Evolutionary conservation across 2,797 vertebrate species (phyloP).

Genomic region (Rousettus madagascariensis): DNA sequence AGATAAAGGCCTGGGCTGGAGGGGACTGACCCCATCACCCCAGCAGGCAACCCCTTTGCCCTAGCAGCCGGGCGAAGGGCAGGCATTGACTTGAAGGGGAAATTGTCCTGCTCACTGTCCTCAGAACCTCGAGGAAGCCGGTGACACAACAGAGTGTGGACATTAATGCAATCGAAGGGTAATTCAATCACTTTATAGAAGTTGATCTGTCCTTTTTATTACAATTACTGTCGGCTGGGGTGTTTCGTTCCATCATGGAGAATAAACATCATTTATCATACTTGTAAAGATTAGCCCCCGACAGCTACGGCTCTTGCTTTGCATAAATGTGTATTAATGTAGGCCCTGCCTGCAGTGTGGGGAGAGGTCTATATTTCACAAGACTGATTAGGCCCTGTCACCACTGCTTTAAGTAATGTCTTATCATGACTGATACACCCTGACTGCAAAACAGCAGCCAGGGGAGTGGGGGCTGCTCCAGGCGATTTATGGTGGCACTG

Average conservation of each 20-base stretch:
- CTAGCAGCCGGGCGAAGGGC: slow-evolving; percentile 85
- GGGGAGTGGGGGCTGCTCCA: slow-evolving; percentile 41
- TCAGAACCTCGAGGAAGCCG: slow-evolving; percentile 80
- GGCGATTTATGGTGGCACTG: slow-evolving; percentile 79
- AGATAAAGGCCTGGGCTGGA: not conserved
- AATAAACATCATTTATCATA: slow-evolving; percentile 99
- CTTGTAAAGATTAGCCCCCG: slow-evolving; percentile 94
- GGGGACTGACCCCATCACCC: not conserved
- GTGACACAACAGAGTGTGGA: slow-evolving; percentile 85
- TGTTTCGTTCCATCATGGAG: slow-evolving; percentile 96
- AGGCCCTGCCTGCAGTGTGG: slow-evolving; percentile 83
- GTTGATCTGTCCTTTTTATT: slow-evolving; percentile 99
- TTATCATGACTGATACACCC: slow-evolving; percentile 88
- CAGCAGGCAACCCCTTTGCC: not conserved
- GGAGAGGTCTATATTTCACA: slow-evolving; percentile 89
- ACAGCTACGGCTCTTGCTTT: slow-evolving; percentile 92
- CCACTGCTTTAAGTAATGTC: slow-evolving; percentile 87
- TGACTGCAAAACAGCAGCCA: slow-evolving; percentile 75
- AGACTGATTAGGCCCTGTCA: slow-evolving; percentile 90
- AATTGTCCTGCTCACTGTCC: slow-evolving; percentile 79
- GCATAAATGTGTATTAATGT: slow-evolving; percentile 96
- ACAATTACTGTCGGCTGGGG: slow-evolving; percentile 95
- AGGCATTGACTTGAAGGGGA: slow-evolving; percentile 87
- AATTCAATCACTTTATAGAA: slow-evolving; percentile 97
- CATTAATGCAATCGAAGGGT: slow-evolving; percentile 97